Conservation (phyloP, 1,140 invertebrate species). For the Cyphomyrmex costatus region DNA sequence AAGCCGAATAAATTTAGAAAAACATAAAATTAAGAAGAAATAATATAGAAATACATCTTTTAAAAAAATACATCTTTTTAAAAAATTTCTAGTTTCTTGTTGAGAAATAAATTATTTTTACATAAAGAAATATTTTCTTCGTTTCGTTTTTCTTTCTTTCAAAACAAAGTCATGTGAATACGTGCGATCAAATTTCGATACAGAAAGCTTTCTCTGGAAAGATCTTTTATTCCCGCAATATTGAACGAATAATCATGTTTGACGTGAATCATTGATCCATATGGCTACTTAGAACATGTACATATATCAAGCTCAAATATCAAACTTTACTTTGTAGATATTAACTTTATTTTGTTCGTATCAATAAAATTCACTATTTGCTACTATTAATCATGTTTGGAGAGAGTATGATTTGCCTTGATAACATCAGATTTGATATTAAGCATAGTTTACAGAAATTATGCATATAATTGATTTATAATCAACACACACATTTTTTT, state of each 20-base stretch:
- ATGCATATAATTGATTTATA: background rate
- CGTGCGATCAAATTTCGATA: background rate
- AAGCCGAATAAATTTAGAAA: background rate
- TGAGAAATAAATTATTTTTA: slow-evolving; percentile 30
- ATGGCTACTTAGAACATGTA: background rate
- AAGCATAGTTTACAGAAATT: background rate
- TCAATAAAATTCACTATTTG: background rate
- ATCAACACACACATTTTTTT: slow-evolving; percentile 5
- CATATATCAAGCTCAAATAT: background rate
- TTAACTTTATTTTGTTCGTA: background rate
- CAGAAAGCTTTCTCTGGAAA: background rate
- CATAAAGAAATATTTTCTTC: background rate
- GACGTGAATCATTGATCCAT: background rate
- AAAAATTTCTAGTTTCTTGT: background rate
- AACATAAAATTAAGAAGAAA: background rate
- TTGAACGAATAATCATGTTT: slow-evolving; percentile 23
- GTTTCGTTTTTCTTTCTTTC: slow-evolving; percentile 7
- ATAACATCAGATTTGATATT: background rate
- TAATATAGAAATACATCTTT: background rate
- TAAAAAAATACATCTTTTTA: background rate
- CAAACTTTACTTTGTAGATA: background rate
- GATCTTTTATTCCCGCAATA: background rate
- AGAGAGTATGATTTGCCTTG: background rate
- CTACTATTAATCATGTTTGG: background rate
- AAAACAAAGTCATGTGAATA: background rate